Base-by-base conservation (phyloP, 1,140 invertebrate species). In the Aphelinus atriplicis region DNA sequence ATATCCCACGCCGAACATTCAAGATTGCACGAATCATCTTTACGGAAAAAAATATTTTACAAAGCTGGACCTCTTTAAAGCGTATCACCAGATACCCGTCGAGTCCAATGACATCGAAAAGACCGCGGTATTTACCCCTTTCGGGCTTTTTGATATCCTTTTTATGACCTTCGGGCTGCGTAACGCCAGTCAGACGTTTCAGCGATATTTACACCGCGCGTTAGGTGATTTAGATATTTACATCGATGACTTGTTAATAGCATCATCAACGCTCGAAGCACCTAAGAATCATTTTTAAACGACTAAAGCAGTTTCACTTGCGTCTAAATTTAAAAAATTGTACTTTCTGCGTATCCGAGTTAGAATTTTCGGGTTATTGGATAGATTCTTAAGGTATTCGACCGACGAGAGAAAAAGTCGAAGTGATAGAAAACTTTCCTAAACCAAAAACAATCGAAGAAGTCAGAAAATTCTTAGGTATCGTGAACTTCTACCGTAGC, bases 41-140 rank as follows among this genome's bases (percentile, higher is more conserved):
- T 61, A 64, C 1, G 84, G 82, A 0, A 70, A 80, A 6, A 78
- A 63, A 3, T 81, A 81, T 51, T 90, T 90, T 68, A 79, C 82
- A 2, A 78, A 77, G 1, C 61, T 90, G 3, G 88, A 90, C 79
- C 56, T 89, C 1, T 65, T 69, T 0, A 78, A 79, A 46, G 89
- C 89, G 0, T 90, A 88, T 75, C 85, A 84, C 77, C 88, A 82
- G 63, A 78, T 83, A 3, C 80, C 76, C 1, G 73, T 82, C 0
- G 62, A 60, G 2, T 48, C 47, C 10, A 57, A 77, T 3, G 77
- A 82, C 61, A 77, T 82, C 7, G 58, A 50, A 42, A 80, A 80
- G 55, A 80, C 79, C 2, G 76, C 78, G 2, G 67, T 79, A n/a
- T 81, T 78, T 3, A 87, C 86, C 26, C 81, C 83, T 7, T 85